Conservation (phyloP, 2,113 vertebrate genomes). For the Dromaius novaehollandiae region DNA sequence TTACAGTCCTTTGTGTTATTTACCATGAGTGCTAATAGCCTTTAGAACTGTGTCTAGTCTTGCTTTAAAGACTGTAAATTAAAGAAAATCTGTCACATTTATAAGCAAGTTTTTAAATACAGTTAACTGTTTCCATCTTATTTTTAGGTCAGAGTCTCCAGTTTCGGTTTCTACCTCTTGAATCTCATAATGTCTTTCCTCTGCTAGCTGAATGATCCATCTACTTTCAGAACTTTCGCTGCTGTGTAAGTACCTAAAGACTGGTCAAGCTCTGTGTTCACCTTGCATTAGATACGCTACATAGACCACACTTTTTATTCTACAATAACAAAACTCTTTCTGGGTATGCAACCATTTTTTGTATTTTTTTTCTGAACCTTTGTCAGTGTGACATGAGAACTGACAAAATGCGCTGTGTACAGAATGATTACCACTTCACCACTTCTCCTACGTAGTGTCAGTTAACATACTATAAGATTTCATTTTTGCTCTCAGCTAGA, state of each 20-base stretch:
- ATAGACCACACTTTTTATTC: background rate
- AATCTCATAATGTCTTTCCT: background rate
- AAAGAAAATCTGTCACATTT: background rate
- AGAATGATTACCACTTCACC: background rate
- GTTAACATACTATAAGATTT: background rate
- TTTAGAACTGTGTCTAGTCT: background rate
- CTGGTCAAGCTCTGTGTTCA: background rate
- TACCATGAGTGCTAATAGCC: background rate
- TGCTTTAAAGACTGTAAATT: background rate
- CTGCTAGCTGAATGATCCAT: background rate
- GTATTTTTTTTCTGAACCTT: background rate
- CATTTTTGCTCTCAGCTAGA: background rate
- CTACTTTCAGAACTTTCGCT: background rate
- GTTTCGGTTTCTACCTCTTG: background rate
- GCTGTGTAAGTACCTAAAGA: background rate
- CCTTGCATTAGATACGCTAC: background rate
- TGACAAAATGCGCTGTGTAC: background rate
- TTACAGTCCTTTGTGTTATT: background rate
- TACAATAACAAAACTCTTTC: background rate
- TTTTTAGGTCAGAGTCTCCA: background rate
- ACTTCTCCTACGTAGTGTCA: background rate
- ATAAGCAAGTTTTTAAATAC: background rate
- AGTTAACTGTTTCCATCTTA: background rate
- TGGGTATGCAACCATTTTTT: background rate
- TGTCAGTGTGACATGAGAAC: background rate